These are phyloP conservation scores for Heliothis virescens DNA, from an alignment of 1,140 invertebrate species.

Conservation along the genomic window DNA sequence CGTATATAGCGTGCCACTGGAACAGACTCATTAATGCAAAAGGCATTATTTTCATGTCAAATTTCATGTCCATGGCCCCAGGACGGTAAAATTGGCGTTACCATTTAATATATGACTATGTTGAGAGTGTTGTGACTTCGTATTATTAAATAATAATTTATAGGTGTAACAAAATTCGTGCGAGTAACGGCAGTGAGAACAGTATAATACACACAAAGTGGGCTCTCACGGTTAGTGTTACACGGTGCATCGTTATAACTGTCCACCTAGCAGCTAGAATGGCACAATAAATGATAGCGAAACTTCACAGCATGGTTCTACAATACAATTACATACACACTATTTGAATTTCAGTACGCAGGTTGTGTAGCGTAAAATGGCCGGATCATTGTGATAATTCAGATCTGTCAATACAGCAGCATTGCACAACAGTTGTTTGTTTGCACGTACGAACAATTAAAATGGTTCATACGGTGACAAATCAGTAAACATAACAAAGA, in stretches of 20 bases:
- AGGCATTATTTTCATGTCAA: slow-evolving; percentile 10
- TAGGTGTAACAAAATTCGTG: slow-evolving; percentile 2
- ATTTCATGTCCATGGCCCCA: background rate
- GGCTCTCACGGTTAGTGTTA: slow-evolving; percentile 45
- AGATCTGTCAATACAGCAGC: background rate
- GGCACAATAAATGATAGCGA: slow-evolving; percentile 36
- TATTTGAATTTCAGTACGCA: background rate
- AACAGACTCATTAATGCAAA: background rate
- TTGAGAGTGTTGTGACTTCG: background rate
- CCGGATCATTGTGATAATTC: slow-evolving; percentile 2
- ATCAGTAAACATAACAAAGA: background rate
- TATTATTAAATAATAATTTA: slow-evolving; percentile 26
- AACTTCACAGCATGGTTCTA: background rate
- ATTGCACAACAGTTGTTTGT: background rate
- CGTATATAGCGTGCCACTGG: slow-evolving; percentile 13
- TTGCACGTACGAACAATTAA: background rate
- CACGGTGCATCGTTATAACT: slow-evolving; percentile 41
- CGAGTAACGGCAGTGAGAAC: slow-evolving; percentile 34
- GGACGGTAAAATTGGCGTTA: slow-evolving; percentile 38
- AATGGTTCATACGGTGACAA: background rate
- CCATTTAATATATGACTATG: background rate
- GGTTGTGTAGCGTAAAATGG: background rate
- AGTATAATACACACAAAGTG: slow-evolving; percentile 30
- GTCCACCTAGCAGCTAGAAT: slow-evolving; percentile 41
- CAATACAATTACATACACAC: background rate